These are phyloP conservation scores for Zaprionus capensis DNA, from an alignment of 1,140 invertebrate species.

Conservation along the genomic window DNA sequence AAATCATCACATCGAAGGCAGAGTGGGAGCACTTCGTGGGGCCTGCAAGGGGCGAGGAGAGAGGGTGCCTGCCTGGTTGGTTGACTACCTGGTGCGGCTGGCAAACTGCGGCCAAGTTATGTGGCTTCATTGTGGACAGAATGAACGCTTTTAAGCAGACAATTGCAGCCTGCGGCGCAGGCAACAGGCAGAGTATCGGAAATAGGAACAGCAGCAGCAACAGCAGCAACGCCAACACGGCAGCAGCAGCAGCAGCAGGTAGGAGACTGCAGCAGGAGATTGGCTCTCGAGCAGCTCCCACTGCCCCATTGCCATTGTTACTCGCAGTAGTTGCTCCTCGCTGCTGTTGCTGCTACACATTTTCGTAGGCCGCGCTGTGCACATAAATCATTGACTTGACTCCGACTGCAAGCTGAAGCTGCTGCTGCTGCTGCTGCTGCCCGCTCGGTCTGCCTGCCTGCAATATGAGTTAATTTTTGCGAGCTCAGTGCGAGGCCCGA, in stretches of 20 bases:
- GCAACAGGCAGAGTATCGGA: conserved; percentile 40
- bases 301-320: conserved; percentile 52
- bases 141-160: conserved; percentile 82
- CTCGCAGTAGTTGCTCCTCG: conserved; percentile 12
- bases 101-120: conserved; percentile 77
- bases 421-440: conserved; percentile 12
- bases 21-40: conserved; percentile 4
- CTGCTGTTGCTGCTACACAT: conserved; percentile 46
- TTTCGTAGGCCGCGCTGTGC: conserved; percentile 69
- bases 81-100: conserved; percentile 42
- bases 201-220: conserved; percentile 49
- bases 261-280: conserved; percentile 37
- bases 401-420: conserved; percentile 27
- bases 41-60: not conserved
- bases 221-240: conserved; percentile 7
- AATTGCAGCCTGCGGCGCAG: conserved; percentile 80
- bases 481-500: conserved; percentile 36
- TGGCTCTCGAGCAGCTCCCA: conserved; percentile 46
- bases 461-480: conserved; percentile 81
- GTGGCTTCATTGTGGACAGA: conserved; percentile 83
- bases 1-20: conserved; percentile 79
- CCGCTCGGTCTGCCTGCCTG: conserved; percentile 12
- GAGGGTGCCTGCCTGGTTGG: conserved; percentile 4
- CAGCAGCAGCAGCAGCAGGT: conserved; percentile 11
- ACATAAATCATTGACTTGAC: conserved; percentile 68